phyloP scores from a whole-genome alignment of 2,888 invertebrate genomes.

The Temnothorax unifasciatus region DNA sequence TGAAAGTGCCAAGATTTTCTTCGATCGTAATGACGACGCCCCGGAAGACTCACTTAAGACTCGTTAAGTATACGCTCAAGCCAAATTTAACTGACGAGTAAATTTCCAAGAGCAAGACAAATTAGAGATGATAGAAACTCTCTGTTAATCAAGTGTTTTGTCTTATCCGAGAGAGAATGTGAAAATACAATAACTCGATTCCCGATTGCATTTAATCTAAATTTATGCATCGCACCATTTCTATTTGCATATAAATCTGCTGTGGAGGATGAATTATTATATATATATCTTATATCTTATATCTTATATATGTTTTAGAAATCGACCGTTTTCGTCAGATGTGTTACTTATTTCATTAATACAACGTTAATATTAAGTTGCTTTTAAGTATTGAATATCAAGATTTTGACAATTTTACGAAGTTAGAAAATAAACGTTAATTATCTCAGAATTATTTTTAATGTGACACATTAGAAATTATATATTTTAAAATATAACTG shows the following conservation, averaged over 20 bases:
- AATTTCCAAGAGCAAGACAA: slow-evolving; percentile 27
- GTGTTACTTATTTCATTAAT: neutral
- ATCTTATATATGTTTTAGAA: neutral
- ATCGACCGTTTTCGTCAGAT: neutral
- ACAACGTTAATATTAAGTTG: neutral
- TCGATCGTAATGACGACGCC: slow-evolving; percentile 34
- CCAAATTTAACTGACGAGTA: slow-evolving; percentile 39
- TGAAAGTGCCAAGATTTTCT: slow-evolving; percentile 44
- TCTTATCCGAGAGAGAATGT: neutral
- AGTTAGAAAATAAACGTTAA: neutral
- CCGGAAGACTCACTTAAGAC: slow-evolving; percentile 44
- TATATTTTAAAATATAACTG: neutral
- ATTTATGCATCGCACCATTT: neutral
- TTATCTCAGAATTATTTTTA: neutral
- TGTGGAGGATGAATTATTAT: neutral
- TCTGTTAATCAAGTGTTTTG: slow-evolving; percentile 1
- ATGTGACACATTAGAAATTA: neutral
- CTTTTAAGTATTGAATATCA: neutral
- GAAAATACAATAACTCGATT: neutral
- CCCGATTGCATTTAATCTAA: slow-evolving; percentile 1
- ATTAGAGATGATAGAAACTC: slow-evolving; percentile 11
- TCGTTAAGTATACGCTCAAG: slow-evolving; percentile 31
- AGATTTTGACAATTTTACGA: neutral
- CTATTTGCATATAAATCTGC: neutral
- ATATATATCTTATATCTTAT: neutral